Conservation (phyloP, 1,140 invertebrate genomes). For the Carposina sasakii region DNA sequence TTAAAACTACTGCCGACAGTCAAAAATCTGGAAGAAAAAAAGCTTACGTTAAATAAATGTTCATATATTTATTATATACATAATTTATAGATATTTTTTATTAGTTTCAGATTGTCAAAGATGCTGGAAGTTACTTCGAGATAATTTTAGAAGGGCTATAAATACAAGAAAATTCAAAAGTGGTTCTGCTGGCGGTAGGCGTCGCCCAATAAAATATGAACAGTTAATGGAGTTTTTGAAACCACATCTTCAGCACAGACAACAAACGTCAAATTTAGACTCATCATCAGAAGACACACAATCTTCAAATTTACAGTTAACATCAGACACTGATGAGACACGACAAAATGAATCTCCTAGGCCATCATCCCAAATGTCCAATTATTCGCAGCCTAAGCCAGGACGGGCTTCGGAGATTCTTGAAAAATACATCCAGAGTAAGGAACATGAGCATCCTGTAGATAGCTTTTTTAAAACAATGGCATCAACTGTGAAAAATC, state of each 20-base stretch:
- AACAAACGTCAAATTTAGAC: constrained; percentile 6
- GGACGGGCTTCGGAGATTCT: too few relatives aligned
- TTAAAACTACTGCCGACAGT: constrained; percentile 1
- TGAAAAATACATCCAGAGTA: not conserved
- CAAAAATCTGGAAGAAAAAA: constrained; percentile 9
- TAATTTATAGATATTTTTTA: not conserved
- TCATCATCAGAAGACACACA: not conserved
- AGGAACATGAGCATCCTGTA: not conserved
- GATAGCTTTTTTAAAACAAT: constrained; percentile 5
- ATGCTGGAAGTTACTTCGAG: not conserved
- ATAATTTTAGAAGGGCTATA: too few relatives aligned
- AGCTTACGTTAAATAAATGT: too few relatives aligned
- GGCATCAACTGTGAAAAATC: not conserved
- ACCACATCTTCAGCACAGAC: not conserved
- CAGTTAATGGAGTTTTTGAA: constrained; percentile 4
- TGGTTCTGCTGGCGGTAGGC: not conserved
- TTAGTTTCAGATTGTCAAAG: not conserved
- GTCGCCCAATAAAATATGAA: constrained; percentile 8
- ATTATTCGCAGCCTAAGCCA: not conserved
- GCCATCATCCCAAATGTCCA: too few relatives aligned
- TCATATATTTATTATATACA: too few relatives aligned
- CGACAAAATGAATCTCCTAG: too few relatives aligned
- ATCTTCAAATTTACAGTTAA: too few relatives aligned
- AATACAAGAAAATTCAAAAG: constrained; percentile 5
- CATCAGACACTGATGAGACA: not conserved